These are phyloP conservation scores for Nymphicus hollandicus DNA, from an alignment of 2,113 vertebrate genomes.

Conservation along the genomic window DNA sequence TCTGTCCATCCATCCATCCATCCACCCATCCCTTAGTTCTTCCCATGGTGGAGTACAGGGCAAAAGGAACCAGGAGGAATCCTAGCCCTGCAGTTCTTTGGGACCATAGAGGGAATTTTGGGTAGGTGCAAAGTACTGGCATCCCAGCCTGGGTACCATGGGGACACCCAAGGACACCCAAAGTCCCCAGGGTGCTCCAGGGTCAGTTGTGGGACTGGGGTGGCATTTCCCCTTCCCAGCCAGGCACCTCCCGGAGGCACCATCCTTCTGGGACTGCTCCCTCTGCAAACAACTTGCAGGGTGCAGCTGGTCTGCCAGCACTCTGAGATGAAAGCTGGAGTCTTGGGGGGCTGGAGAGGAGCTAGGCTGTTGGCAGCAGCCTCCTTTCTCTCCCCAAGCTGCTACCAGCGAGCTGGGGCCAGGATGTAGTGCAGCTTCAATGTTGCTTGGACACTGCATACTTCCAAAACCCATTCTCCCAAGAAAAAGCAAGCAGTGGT, in stretches of 20 bases:
- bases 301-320: background rate
- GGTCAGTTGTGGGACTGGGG: background rate
- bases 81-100: background rate
- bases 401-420: background rate
- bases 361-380: background rate
- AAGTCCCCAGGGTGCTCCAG: background rate
- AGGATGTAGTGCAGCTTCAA: background rate
- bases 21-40: background rate
- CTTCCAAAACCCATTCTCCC: conserved; percentile 45
- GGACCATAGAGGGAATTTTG: fast-evolving
- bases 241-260: no score
- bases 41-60: background rate
- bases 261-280: background rate
- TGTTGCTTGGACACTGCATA: conserved; percentile 1
- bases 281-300: background rate
- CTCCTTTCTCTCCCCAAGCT: background rate
- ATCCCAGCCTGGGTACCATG: background rate
- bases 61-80: background rate
- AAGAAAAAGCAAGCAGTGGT: background rate
- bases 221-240: background rate
- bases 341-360: background rate
- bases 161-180: fast-evolving
- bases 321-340: background rate
- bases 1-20: background rate
- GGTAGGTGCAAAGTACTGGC: background rate